Evolutionary conservation across 2,113 vertebrate species (phyloP).

Genomic region (Alaudala cheleensis): DNA sequence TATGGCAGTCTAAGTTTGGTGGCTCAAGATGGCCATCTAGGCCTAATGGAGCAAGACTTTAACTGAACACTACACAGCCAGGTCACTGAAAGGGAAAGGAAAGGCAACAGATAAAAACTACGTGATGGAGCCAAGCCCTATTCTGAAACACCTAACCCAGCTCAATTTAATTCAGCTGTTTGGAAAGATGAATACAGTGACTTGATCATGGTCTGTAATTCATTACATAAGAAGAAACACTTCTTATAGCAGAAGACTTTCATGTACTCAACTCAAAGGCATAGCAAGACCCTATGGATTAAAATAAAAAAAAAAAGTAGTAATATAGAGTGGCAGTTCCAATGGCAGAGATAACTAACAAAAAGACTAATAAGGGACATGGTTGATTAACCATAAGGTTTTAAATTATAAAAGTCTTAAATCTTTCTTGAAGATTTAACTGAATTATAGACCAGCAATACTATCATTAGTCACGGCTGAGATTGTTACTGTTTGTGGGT

Average conservation of each 20-base stretch:
- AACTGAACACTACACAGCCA: not conserved
- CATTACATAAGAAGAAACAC: not conserved
- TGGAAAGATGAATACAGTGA: not conserved
- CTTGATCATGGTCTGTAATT: not conserved
- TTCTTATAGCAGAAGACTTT: not conserved
- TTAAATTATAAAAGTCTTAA: conserved; percentile 25
- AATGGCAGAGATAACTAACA: conserved; percentile 8
- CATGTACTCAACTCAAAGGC: not conserved
- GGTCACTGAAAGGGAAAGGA: not conserved
- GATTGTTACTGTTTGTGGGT: conserved; percentile 47
- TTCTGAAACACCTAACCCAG: not conserved
- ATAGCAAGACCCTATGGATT: not conserved
- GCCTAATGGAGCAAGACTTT: not conserved
- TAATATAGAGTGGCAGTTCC: not conserved
- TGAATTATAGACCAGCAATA: conserved; percentile 22
- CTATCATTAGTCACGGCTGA: conserved; percentile 2
- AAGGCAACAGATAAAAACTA: not conserved
- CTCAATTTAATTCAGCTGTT: not conserved
- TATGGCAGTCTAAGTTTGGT: not conserved
- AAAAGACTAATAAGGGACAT: not conserved
- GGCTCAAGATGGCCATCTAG: not conserved
- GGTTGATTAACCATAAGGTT: not conserved
- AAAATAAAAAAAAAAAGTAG: not conserved
- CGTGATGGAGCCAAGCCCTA: not conserved
- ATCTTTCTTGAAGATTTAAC: conserved; percentile 26